These are phyloP conservation scores for Triplophysa bombifrons DNA, from an alignment of 2,797 vertebrate species.

Conservation along the genomic window DNA sequence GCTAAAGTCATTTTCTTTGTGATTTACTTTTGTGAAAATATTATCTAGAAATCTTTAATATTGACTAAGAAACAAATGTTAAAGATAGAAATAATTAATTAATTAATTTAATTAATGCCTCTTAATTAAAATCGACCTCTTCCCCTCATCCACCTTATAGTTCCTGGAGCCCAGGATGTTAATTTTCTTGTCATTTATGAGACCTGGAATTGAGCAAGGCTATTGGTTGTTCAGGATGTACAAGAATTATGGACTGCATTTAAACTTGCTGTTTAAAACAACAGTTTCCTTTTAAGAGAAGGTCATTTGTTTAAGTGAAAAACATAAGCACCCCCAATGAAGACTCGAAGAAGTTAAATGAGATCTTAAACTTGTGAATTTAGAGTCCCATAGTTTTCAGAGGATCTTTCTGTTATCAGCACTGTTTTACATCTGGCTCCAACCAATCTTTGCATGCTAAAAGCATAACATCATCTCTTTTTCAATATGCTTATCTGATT, in stretches of 20 bases:
- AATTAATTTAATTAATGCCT: too few relatives aligned
- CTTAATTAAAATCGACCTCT: constrained; percentile 62
- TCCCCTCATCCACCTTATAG: constrained; percentile 18
- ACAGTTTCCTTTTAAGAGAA: neutral
- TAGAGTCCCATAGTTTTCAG: neutral
- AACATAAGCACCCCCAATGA: neutral
- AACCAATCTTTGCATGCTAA: neutral
- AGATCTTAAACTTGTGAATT: neutral
- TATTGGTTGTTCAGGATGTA: constrained; percentile 9
- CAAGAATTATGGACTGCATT: constrained; percentile 4
- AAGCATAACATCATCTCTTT: neutral
- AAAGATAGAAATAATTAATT: too few relatives aligned
- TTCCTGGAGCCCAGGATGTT: constrained; percentile 6
- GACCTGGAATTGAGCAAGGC: constrained; percentile 7
- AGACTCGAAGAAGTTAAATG: neutral
- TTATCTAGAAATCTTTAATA: too few relatives aligned
- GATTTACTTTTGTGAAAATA: too few relatives aligned
- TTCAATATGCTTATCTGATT: neutral
- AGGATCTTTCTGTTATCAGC: neutral
- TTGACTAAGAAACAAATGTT: too few relatives aligned
- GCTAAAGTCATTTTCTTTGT: too few relatives aligned
- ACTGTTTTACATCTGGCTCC: neutral
- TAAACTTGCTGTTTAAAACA: constrained; percentile 14
- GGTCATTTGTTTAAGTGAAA: neutral
- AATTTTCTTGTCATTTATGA: constrained; percentile 34